Conservation (phyloP, 2,888 invertebrate genomes). For the Rhyacophila evoluta region DNA sequence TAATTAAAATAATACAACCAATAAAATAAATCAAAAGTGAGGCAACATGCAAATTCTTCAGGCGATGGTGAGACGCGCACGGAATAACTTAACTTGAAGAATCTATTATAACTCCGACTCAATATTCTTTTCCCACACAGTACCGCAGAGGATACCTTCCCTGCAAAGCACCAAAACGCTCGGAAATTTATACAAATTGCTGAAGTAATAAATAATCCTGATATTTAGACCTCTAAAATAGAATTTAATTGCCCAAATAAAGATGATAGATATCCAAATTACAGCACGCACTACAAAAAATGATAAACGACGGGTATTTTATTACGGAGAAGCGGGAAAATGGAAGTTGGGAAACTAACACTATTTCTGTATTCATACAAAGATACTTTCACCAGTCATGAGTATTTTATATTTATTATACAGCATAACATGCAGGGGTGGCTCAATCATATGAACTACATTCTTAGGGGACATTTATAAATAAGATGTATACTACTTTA, state of each 20-base stretch:
- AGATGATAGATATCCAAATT: slow-evolving; percentile 19
- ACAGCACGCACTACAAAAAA: slow-evolving; percentile 11
- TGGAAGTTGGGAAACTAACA: not conserved
- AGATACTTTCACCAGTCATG: not conserved
- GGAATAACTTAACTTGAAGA: not conserved
- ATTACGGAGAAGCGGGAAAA: not conserved
- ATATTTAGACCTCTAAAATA: slow-evolving; percentile 22
- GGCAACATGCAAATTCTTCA: not conserved
- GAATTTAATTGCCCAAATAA: slow-evolving; percentile 8
- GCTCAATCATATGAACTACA: too few species aligned
- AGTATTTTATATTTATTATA: too few species aligned
- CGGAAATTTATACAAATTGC: slow-evolving; percentile 3
- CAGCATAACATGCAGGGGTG: too few species aligned
- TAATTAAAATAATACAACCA: not conserved
- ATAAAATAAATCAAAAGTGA: slow-evolving; percentile 14
- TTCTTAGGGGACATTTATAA: too few species aligned
- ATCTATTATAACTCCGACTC: not conserved
- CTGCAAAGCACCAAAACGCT: not conserved
- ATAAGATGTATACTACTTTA: too few species aligned
- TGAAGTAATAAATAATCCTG: not conserved
- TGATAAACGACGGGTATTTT: not conserved
- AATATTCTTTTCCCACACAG: not conserved
- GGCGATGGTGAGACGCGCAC: not conserved
- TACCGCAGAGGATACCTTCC: not conserved
- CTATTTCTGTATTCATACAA: not conserved